These are phyloP conservation scores for Hemichromis elongatus DNA, from an alignment of 2,113 vertebrate genomes.

Conservation along the genomic window DNA sequence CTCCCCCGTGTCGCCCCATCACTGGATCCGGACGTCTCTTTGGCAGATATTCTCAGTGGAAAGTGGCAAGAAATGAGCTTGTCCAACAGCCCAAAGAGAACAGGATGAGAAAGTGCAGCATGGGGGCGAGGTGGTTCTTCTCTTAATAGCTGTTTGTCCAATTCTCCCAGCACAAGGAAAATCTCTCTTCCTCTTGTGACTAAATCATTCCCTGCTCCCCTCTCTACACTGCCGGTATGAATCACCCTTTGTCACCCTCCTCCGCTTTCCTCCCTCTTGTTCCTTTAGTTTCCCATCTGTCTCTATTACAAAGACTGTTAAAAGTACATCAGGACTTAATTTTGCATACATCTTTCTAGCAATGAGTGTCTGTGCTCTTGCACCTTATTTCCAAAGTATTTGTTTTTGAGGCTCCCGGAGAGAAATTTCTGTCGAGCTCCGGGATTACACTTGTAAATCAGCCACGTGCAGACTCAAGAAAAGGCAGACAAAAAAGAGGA, in stretches of 20 bases:
- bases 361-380: neutral
- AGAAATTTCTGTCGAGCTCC: conserved; percentile 9
- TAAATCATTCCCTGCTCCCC: conserved; percentile 41
- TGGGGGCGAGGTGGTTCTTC: conserved; percentile 15
- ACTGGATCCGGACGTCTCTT: conserved; percentile 20
- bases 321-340: conserved; percentile 54
- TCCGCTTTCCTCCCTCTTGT: conserved; percentile 39
- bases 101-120: conserved; percentile 4
- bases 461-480: neutral
- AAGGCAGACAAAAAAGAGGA: neutral
- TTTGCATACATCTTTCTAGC: conserved; percentile 39
- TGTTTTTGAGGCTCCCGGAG: conserved; percentile 22
- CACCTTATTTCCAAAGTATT: conserved; percentile 15
- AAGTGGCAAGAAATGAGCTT: conserved; percentile 38
- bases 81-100: conserved; percentile 28
- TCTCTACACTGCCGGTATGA: conserved; percentile 43
- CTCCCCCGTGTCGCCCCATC: conserved; percentile 15
- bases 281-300: conserved; percentile 52
- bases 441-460: conserved; percentile 47
- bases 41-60: conserved; percentile 47
- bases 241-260: conserved; percentile 61
- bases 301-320: conserved; percentile 56
- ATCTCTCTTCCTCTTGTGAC: conserved; percentile 45
- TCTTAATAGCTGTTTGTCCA: conserved; percentile 57
- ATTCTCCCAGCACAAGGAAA: conserved; percentile 32